phyloP scores from a whole-genome alignment of 2,888 invertebrate species.

The Drosophila lacicola region DNA sequence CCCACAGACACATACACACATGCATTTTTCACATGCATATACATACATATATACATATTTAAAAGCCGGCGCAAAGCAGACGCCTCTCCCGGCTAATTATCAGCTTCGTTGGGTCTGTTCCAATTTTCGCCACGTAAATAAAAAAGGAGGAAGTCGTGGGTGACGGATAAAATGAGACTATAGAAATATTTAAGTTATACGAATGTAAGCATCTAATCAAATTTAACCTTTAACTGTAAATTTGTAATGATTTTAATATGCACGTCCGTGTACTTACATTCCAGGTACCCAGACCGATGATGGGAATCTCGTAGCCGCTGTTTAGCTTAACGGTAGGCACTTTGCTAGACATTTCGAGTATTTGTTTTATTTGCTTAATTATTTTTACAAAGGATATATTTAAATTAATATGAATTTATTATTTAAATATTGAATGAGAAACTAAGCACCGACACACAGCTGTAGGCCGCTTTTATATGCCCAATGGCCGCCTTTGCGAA shows the following conservation, averaged over 20 bases:
- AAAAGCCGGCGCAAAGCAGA: constrained; percentile 33
- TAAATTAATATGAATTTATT: neutral
- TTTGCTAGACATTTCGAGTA: constrained; percentile 53
- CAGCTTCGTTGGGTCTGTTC: constrained; percentile 25
- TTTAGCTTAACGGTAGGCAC: constrained; percentile 87
- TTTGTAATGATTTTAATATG: too few relatives aligned
- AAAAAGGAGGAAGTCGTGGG: constrained; percentile 16
- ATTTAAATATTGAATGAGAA: constrained; percentile 8
- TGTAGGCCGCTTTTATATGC: constrained; percentile 63
- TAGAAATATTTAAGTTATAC: too few relatives aligned
- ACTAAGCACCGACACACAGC: constrained; percentile 55
- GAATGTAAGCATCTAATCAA: neutral
- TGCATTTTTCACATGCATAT: constrained; percentile 2
- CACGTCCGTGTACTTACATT: constrained; percentile 86
- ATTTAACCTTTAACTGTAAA: constrained; percentile 3
- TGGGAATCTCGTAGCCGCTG: constrained; percentile 88
- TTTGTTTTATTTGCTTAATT: neutral
- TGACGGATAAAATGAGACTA: constrained; percentile 6
- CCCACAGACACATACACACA: constrained; percentile 3
- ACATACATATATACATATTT: neutral
- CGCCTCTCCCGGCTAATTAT: constrained; percentile 54
- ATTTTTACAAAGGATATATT: constrained; percentile 26
- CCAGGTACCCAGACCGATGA: constrained; percentile 91
- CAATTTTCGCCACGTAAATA: constrained; percentile 3
- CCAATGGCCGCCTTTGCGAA: constrained; percentile 3